Base-by-base conservation (phyloP, 64 coral and sea anemone genomes). In the Pachyseris speciosa region DNA sequence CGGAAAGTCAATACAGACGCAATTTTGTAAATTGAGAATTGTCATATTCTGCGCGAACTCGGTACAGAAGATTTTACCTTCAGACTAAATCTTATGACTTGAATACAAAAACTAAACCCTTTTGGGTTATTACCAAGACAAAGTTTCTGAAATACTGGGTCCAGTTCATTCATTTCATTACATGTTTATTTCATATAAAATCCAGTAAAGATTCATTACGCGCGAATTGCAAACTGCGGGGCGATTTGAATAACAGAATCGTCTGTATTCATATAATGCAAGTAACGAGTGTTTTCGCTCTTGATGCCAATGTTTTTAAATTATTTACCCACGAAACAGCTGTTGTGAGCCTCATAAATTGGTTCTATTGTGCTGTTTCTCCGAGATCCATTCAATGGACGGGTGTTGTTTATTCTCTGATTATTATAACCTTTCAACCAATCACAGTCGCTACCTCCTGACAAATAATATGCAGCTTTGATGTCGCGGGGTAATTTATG, bases 371-470 rank as follows among this genome's bases (percentile, higher is more conserved):
- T 63, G 20, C 33, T 81, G 34, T 64, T 53, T 12, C 51, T 60
- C 52, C 32, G 16, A 40, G 53, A 20, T 22, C 51, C 77, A 81
- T 81, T 81, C 36, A 81, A 26, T 81, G 9, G 63, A 36, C 77
- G 77, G 77, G 77, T 81, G 33, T 64, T 81, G 52, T 81, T 81
- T 81, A 81, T 81, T 39, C 53, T 61, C 32, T 53, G 55, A 81
- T 81, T 81, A 81, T 81, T 63, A 61, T 33, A 20, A 39, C 52
- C 52, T 81, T 63, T 61, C 52, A 57, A 36, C 77, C 77, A 81
- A 81, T 81, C 77, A 63, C 53, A 58, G 6, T 25, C 19, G 51
- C 32, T 58, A 39, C 32, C 37, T 22, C 40, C 36, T 8, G 10
- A 16, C 60, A 22, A 81, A 81, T 81, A 63, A 81, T 81, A 81